These are phyloP conservation scores for Gryllus bimaculatus DNA, from an alignment of 1,140 invertebrate genomes.

Conservation along the genomic window DNA sequence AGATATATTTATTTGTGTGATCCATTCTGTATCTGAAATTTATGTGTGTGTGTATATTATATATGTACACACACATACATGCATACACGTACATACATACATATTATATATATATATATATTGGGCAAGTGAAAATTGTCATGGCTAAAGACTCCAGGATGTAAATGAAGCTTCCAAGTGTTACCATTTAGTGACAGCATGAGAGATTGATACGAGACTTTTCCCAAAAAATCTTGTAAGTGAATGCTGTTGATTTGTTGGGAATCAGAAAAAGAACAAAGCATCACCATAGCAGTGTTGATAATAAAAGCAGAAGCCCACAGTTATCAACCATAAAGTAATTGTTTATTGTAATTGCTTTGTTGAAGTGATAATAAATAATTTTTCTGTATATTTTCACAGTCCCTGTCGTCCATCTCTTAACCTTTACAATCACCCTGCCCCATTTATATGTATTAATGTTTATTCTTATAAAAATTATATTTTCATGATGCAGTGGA, in stretches of 20 bases:
- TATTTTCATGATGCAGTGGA: no score
- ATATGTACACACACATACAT: no score
- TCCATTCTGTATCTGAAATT: not conserved
- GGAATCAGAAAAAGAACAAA: not conserved
- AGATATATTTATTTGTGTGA: not conserved
- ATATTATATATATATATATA: no score
- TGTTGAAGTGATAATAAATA: conserved; percentile 22
- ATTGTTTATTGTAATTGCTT: conserved; percentile 21
- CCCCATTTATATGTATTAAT: no score
- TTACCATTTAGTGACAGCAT: not conserved
- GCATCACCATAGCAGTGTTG: conserved; percentile 5
- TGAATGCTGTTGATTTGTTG: not conserved
- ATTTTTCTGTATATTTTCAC: conserved; percentile 19
- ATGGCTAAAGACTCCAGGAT: not conserved
- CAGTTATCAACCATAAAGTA: not conserved
- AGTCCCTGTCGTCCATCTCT: not conserved
- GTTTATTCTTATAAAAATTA: no score
- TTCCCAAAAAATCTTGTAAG: not conserved
- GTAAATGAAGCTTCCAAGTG: conserved; percentile 2
- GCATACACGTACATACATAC: no score
- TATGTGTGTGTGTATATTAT: not conserved
- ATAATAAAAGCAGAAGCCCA: not conserved
- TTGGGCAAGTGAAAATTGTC: not conserved
- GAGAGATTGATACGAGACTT: not conserved
- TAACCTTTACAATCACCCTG: not conserved